Evolutionary conservation across 2,797 vertebrate genomes (phyloP).

Genomic region (Choloepus didactylus): DNA sequence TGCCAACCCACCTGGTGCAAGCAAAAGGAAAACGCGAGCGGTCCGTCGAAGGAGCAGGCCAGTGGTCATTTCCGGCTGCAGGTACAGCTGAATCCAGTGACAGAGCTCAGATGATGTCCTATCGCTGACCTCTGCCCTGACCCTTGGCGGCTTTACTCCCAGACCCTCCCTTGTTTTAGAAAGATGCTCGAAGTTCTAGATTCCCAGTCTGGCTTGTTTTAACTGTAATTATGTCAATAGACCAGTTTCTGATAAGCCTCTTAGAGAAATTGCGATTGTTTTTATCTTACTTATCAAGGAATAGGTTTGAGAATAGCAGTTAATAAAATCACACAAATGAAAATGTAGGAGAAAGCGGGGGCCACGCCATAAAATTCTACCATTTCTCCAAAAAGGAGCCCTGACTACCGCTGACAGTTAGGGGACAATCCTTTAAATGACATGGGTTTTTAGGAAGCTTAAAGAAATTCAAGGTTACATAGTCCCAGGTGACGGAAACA

Average conservation of each 20-base stretch:
- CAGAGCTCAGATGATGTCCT: rapidly evolving
- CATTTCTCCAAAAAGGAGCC: not conserved
- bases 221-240: not conserved
- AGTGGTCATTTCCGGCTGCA: rapidly evolving
- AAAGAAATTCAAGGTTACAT: not conserved
- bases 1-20: rapidly evolving
- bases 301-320: not conserved
- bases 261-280: not conserved
- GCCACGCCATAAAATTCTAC: rapidly evolving
- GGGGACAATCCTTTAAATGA: not conserved
- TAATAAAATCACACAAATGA: not conserved
- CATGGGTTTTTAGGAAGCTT: not conserved
- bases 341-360: not conserved
- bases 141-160: rapidly evolving
- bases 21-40: rapidly evolving
- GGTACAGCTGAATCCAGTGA: not conserved
- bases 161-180: not conserved
- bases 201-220: not conserved
- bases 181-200: not conserved
- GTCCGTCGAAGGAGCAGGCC: rapidly evolving
- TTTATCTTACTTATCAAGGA: not conserved
- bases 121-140: not conserved
- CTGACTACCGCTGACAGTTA: not conserved
- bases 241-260: not conserved
- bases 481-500: not conserved